Conservation (phyloP, 2,888 invertebrate genomes). For the Andricus curvator region DNA sequence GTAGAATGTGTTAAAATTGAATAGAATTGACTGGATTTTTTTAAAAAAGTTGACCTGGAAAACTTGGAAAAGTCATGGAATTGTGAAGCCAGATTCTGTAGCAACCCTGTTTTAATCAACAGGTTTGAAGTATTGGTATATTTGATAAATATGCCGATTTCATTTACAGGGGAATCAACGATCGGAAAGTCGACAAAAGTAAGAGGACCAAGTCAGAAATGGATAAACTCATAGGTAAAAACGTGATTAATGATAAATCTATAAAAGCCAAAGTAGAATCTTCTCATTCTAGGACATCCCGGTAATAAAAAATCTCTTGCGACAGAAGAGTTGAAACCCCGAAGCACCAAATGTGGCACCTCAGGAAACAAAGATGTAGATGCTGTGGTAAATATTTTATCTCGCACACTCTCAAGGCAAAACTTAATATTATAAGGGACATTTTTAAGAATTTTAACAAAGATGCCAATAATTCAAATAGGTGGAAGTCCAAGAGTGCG, state of each 20-base stretch:
- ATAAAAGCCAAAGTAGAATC: constrained; percentile 63
- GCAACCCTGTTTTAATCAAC: background rate
- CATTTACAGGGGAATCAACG: constrained; percentile 13
- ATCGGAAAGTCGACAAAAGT: background rate
- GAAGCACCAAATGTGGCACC: constrained; percentile 38
- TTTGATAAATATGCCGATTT: background rate
- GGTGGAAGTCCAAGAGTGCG: background rate
- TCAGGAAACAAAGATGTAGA: constrained; percentile 9
- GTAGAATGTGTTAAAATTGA: too few relatives aligned
- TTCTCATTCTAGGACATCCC: constrained; percentile 57
- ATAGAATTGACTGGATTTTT: too few relatives aligned
- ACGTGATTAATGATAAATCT: constrained; percentile 53
- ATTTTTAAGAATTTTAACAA: background rate
- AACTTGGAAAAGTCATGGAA: too few relatives aligned
- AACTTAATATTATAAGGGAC: background rate
- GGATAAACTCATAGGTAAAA: constrained; percentile 50
- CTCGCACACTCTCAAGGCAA: background rate
- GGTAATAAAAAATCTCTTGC: constrained; percentile 31
- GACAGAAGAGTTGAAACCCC: constrained; percentile 19
- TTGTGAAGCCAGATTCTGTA: too few relatives aligned
- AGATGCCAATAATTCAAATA: background rate
- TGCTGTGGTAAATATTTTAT: constrained; percentile 3
- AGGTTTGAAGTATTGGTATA: background rate
- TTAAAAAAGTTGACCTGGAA: too few relatives aligned
- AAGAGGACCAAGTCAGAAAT: constrained; percentile 20